These are phyloP conservation scores for Cygnus olor DNA, from an alignment of 2,797 vertebrate species.

Conservation along the genomic window DNA sequence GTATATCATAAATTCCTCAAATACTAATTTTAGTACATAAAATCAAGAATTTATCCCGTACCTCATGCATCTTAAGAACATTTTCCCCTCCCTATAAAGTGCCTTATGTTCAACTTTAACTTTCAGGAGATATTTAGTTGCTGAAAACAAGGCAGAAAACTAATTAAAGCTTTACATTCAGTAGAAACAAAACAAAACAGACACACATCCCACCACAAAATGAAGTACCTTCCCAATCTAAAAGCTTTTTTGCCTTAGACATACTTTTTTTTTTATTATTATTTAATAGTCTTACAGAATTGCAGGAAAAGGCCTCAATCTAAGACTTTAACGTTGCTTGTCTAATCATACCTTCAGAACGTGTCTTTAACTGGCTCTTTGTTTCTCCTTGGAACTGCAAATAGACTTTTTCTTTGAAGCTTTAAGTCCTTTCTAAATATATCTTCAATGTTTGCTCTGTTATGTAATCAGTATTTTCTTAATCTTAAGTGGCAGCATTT, in stretches of 20 bases:
- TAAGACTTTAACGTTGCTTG: background rate
- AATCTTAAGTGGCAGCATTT: conserved; percentile 46
- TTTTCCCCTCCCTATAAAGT: background rate
- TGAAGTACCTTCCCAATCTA: background rate
- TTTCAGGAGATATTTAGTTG: background rate
- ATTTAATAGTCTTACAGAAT: background rate
- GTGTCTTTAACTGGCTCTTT: background rate
- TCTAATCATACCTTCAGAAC: conserved; percentile 1
- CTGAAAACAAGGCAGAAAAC: background rate
- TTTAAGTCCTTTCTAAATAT: conserved; percentile 69
- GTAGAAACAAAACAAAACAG: background rate
- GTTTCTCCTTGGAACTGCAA: background rate
- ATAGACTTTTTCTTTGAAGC: conserved; percentile 65
- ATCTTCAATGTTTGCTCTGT: conserved; percentile 58
- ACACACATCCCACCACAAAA: background rate
- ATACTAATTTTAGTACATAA: background rate
- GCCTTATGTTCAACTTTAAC: background rate
- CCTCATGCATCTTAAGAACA: background rate
- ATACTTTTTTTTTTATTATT: background rate
- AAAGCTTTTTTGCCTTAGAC: background rate
- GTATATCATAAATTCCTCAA: background rate
- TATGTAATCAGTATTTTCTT: conserved; percentile 63
- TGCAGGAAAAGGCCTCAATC: background rate
- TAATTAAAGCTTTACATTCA: background rate
- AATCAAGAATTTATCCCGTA: background rate